Conservation (phyloP, 1,140 invertebrate species). For the Drosophila mauritiana region DNA sequence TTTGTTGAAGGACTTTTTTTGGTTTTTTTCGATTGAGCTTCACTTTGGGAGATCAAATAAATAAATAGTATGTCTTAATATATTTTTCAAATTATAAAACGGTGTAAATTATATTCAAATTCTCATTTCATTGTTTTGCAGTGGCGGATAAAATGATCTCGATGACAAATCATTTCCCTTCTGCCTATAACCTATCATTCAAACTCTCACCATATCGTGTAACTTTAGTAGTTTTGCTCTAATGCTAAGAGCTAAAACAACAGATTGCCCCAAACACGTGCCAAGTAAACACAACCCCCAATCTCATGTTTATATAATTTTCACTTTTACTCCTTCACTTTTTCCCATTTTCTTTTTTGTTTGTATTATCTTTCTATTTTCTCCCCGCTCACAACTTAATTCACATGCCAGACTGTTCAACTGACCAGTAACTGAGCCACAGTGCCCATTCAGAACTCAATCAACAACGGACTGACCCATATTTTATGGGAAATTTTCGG, state of each 20-base stretch:
- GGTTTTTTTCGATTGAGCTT: too few species aligned
- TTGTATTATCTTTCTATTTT: slow-evolving; percentile 33
- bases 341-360: slow-evolving; percentile 10
- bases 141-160: too few species aligned
- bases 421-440: slow-evolving; percentile 37
- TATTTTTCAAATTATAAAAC: too few species aligned
- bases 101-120: too few species aligned
- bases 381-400: slow-evolving; percentile 45
- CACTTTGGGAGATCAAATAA: too few species aligned
- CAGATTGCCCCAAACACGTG: slow-evolving; percentile 45
- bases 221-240: slow-evolving; percentile 5
- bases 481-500: slow-evolving; percentile 67
- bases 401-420: slow-evolving; percentile 36
- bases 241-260: slow-evolving; percentile 30
- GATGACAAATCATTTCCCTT: neutral
- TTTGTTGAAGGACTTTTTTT: too few species aligned
- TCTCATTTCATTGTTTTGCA: too few species aligned
- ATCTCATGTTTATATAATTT: slow-evolving; percentile 52
- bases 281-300: slow-evolving; percentile 25
- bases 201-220: neutral
- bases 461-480: slow-evolving; percentile 71
- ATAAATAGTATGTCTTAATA: too few species aligned
- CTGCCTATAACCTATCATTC: neutral
- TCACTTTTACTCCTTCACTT: slow-evolving; percentile 26
- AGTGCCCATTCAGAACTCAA: slow-evolving; percentile 55